Percentiles rank a stretch among this genome's conserved stretches.
Conservation (phyloP, 2,113 vertebrate genomes). For the Centropristis striata region DNA sequence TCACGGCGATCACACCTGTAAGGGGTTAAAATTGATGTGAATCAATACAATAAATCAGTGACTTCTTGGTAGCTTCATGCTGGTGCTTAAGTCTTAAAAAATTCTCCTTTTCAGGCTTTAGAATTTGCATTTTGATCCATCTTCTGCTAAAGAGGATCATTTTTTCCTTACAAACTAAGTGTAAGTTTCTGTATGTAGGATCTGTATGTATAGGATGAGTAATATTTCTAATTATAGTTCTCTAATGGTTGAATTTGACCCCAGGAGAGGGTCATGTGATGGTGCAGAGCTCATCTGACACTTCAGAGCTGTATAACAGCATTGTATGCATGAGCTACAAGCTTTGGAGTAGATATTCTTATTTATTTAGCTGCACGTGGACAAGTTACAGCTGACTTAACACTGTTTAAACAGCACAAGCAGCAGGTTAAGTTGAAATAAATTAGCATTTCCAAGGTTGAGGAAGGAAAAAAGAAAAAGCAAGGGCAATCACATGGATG, state of each 20-base stretch:
- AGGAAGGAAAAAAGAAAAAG: neutral
- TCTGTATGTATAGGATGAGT: neutral
- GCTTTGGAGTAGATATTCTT: neutral
- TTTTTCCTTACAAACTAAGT: no score
- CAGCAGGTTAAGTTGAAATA: no score
- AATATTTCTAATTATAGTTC: neutral
- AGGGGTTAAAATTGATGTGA: fast-evolving
- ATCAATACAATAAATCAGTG: neutral
- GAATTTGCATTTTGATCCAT: neutral
- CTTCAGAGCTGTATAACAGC: neutral
- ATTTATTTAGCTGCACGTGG: neutral
- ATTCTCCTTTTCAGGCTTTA: neutral
- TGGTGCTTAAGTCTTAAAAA: neutral
- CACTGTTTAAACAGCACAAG: neutral
- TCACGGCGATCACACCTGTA: slow-evolving; percentile 9
- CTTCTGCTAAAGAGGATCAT: neutral
- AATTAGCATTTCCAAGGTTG: neutral
- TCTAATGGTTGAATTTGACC: neutral
- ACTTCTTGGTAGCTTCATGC: neutral
- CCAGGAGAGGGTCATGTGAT: neutral
- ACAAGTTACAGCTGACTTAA: no score
- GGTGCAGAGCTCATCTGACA: slow-evolving; percentile 9
- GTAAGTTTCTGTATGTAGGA: no score
- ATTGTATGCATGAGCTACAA: neutral
- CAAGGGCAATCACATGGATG: no score